Evolutionary conservation across 37 sponge, comb jelly and placozoan species (phyloP).

Genomic region (Aplysina aerophoba): DNA sequence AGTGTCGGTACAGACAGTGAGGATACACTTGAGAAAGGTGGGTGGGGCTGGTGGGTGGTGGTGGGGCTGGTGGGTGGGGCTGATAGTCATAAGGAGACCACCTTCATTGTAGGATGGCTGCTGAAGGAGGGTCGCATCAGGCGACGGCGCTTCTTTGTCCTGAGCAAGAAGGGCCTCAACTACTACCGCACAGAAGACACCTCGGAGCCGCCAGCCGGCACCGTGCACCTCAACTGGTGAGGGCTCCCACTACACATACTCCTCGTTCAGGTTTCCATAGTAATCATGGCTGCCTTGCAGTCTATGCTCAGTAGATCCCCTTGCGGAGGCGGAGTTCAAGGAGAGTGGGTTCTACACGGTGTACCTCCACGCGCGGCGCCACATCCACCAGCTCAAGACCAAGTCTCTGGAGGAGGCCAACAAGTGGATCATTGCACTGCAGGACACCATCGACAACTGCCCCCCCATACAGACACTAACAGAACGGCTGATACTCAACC

Average conservation of each 20-base stretch:
- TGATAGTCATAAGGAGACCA: no score
- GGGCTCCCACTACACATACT: not conserved
- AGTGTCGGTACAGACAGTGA: not conserved
- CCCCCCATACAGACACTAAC: slow-evolving; percentile 78
- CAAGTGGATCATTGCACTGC: slow-evolving; percentile 74
- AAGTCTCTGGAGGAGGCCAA: slow-evolving; percentile 58
- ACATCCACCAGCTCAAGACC: slow-evolving; percentile 52
- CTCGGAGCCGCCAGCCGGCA: slow-evolving; percentile 65
- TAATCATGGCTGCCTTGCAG: slow-evolving; percentile 19
- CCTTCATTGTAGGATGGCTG: slow-evolving; percentile 65
- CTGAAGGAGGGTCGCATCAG: slow-evolving; percentile 78
- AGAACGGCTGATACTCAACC: slow-evolving; percentile 69
- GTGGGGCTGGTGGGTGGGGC: not conserved
- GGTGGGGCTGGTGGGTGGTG: not conserved
- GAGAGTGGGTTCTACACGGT: slow-evolving; percentile 71
- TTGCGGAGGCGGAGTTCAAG: slow-evolving; percentile 47
- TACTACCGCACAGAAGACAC: slow-evolving; percentile 88
- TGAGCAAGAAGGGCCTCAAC: slow-evolving; percentile 71
- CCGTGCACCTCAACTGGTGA: slow-evolving; percentile 77
- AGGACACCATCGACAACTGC: slow-evolving; percentile 75
- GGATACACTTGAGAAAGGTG: slow-evolving; percentile 23
- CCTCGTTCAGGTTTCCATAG: not conserved
- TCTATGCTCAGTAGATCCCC: slow-evolving; percentile 64
- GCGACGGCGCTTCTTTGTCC: slow-evolving; percentile 80
- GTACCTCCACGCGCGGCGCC: slow-evolving; percentile 71